Evolutionary conservation across 2,113 vertebrate species (phyloP).

Genomic region (Neoarius graeffei): DNA sequence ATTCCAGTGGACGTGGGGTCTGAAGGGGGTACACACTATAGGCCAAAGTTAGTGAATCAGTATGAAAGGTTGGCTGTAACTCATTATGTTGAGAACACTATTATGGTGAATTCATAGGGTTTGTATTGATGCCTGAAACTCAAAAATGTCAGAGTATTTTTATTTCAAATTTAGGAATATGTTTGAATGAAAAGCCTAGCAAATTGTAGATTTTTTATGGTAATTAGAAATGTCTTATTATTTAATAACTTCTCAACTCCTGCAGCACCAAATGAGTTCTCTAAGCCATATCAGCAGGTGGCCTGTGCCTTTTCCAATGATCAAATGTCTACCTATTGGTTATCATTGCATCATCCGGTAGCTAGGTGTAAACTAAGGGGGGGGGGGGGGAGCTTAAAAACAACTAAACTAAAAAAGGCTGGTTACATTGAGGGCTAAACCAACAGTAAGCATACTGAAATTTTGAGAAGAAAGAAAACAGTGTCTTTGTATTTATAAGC

Average conservation of each 20-base stretch:
- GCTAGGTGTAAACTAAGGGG: too few relatives aligned
- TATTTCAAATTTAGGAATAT: background rate
- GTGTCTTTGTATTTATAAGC: background rate
- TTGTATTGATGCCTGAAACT: background rate
- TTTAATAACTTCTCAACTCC: background rate
- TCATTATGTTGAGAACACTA: too few relatives aligned
- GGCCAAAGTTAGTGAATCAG: too few relatives aligned
- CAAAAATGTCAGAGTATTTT: background rate
- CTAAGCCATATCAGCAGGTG: background rate
- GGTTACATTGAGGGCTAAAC: background rate
- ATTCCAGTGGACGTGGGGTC: too few relatives aligned
- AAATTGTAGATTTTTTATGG: background rate
- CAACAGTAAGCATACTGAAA: background rate
- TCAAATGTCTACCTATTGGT: background rate
- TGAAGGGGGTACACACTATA: too few relatives aligned
- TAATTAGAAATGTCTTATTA: background rate
- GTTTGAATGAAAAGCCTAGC: background rate
- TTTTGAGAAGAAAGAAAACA: background rate
- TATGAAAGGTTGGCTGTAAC: too few relatives aligned
- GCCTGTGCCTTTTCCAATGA: background rate
- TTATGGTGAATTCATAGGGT: too few relatives aligned
- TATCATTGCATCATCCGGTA: too few relatives aligned
- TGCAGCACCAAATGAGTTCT: background rate
- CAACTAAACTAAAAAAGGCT: background rate
- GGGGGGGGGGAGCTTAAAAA: too few relatives aligned